Conservation (phyloP, 2,113 vertebrate species). For the Labrus mixtus region DNA sequence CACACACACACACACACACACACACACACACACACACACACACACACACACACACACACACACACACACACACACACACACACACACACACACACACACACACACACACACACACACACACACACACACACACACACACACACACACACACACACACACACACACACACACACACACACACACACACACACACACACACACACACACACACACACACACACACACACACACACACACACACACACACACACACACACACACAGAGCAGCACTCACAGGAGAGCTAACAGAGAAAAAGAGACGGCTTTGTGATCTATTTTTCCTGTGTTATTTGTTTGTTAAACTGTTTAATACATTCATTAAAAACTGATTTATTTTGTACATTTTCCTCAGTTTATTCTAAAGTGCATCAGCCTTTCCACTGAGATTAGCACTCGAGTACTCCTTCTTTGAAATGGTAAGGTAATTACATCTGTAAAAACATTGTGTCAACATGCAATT, state of each 20-base stretch:
- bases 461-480: conserved; percentile 73
- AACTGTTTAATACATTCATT: conserved; percentile 62
- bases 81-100: conserved; percentile 22
- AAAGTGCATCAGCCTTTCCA: conserved; percentile 45
- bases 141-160: conserved; percentile 26
- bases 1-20: conserved; percentile 28
- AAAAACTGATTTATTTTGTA: conserved; percentile 59
- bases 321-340: conserved; percentile 57
- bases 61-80: conserved; percentile 30
- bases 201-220: neutral
- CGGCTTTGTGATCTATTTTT: conserved; percentile 62
- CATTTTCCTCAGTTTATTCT: conserved; percentile 47
- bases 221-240: conserved; percentile 12
- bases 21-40: conserved; percentile 25
- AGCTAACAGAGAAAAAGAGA: conserved; percentile 33
- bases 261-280: conserved; percentile 33
- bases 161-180: conserved; percentile 26
- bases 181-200: conserved; percentile 29
- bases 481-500: conserved; percentile 72
- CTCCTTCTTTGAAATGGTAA: conserved; percentile 45
- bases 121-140: conserved; percentile 28
- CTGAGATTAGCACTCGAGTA: conserved; percentile 51
- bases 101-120: conserved; percentile 28
- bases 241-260: neutral
- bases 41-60: conserved; percentile 26